Evolutionary conservation across 2,888 invertebrate species (phyloP).

Genomic region (Dicycla oo): DNA sequence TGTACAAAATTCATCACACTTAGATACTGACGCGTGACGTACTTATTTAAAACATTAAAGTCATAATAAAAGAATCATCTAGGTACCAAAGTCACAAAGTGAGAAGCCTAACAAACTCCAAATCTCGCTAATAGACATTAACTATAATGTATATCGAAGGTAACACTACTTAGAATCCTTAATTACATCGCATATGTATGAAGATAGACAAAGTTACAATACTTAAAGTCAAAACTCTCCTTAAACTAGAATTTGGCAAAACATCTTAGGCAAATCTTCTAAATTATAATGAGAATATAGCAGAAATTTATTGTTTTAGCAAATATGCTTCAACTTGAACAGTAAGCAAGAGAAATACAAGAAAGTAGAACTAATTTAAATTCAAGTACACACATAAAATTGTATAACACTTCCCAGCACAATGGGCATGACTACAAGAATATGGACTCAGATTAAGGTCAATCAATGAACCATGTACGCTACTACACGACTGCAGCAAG

Average conservation of each 20-base stretch:
- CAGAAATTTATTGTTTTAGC: background rate
- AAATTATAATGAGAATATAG: background rate
- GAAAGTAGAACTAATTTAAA: constrained; percentile 3
- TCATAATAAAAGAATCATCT: constrained; percentile 19
- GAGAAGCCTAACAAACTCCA: constrained; percentile 38
- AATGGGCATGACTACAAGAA: constrained; percentile 27
- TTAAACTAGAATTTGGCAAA: background rate
- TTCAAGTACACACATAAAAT: constrained; percentile 6
- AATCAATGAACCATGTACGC: constrained; percentile 52
- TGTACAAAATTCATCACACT: background rate
- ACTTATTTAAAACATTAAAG: background rate
- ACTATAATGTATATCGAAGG: constrained; percentile 31
- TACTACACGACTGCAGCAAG: constrained; percentile 25
- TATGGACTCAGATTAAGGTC: constrained; percentile 58
- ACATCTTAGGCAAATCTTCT: background rate
- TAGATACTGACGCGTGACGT: background rate
- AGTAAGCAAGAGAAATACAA: background rate
- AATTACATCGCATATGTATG: constrained; percentile 7
- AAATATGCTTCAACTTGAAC: background rate
- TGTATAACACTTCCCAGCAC: constrained; percentile 17
- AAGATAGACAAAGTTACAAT: background rate
- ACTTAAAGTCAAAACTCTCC: background rate
- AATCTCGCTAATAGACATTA: constrained; percentile 34
- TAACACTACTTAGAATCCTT: constrained; percentile 25
- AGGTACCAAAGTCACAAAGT: constrained; percentile 14